phyloP scores from a whole-genome alignment of 2,113 vertebrate genomes.

The Leptobrachium leishanense region DNA sequence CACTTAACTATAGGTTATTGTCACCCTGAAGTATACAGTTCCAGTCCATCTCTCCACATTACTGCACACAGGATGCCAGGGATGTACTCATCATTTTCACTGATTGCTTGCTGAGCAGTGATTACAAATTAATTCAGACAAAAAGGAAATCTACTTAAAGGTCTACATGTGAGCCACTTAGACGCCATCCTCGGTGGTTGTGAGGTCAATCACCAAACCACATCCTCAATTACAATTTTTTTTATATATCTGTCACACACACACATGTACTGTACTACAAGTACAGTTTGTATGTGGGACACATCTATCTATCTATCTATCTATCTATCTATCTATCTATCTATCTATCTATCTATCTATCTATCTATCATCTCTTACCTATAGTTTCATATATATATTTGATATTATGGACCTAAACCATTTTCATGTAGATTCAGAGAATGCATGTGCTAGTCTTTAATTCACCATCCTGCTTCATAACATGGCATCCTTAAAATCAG shows the following conservation, averaged over 20 bases:
- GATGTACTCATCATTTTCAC: not conserved
- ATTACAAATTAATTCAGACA: not conserved
- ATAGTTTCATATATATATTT: slow-evolving; percentile 3
- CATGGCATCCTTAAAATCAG: too few species aligned
- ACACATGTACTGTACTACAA: not conserved
- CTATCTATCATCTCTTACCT: not conserved
- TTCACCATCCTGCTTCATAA: too few species aligned
- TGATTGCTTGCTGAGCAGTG: not conserved
- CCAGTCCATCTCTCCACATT: not conserved
- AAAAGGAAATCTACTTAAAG: not conserved
- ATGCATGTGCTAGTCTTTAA: too few species aligned
- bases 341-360: not conserved
- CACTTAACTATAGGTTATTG: not conserved
- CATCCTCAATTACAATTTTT: too few species aligned
- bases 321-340: not conserved
- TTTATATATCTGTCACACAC: not conserved
- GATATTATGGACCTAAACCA: not conserved
- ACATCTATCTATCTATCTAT: not conserved
- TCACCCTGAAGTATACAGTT: not conserved
- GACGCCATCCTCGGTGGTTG: not conserved
- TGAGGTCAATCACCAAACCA: not conserved
- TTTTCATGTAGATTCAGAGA: too few species aligned
- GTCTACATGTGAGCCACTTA: slow-evolving; percentile 5
- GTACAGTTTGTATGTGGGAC: too few species aligned
- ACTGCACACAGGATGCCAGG: not conserved